Conservation (phyloP, 2,113 vertebrate species). For the Salvelinus alpinus region DNA sequence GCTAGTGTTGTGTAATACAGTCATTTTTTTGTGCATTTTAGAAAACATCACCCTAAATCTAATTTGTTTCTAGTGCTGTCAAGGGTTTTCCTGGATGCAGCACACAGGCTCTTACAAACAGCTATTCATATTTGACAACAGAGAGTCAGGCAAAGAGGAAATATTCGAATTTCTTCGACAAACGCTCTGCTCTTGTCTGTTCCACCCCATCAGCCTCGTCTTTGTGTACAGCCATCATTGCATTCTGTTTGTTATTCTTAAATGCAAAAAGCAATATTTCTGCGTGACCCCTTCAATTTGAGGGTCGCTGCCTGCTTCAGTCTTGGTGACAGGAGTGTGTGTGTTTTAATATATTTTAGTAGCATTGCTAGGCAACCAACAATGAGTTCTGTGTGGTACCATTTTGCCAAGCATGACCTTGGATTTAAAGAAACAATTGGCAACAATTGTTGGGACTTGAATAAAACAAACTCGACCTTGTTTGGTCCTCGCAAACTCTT, state of each 20-base stretch:
- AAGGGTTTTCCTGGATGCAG: background rate
- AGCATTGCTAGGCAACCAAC: slow-evolving; percentile 77
- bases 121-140: slow-evolving; percentile 46
- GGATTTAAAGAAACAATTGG: slow-evolving; percentile 76
- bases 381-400: slow-evolving; percentile 53
- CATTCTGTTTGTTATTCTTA: slow-evolving; percentile 70
- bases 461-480: slow-evolving; percentile 48
- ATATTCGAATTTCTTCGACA: background rate
- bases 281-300: slow-evolving; percentile 61
- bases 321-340: slow-evolving; percentile 58
- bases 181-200: background rate
- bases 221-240: slow-evolving; percentile 44
- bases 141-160: background rate
- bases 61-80: background rate
- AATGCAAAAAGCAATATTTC: slow-evolving; percentile 79
- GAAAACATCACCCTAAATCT: too few relatives aligned
- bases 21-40: slow-evolving; percentile 2
- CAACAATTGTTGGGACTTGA: slow-evolving; percentile 46
- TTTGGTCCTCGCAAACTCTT: slow-evolving; percentile 19
- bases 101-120: slow-evolving; percentile 21
- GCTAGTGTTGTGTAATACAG: background rate
- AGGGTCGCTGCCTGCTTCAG: slow-evolving; percentile 63
- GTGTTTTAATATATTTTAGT: slow-evolving; percentile 61
- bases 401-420: slow-evolving; percentile 67
- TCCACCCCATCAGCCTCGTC: slow-evolving; percentile 55